Conservation (phyloP, 2,113 vertebrate species). For the Tylochromis polylepis region DNA sequence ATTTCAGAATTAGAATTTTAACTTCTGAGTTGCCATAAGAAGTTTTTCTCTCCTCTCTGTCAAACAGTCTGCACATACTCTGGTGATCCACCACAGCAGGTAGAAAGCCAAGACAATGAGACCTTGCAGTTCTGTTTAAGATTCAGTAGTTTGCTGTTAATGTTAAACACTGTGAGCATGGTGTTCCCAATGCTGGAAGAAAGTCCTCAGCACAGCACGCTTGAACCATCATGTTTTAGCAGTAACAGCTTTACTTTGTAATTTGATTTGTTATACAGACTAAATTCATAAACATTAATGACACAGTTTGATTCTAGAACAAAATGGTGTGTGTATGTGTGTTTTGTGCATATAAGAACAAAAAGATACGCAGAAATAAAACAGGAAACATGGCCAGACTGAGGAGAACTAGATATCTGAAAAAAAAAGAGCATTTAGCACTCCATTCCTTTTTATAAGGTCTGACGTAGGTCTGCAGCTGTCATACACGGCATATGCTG, state of each 20-base stretch:
- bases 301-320: neutral
- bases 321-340: neutral
- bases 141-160: neutral
- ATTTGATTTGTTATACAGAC: neutral
- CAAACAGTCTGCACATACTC: neutral
- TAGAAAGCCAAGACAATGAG: neutral
- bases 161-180: neutral
- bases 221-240: neutral
- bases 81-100: neutral
- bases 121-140: fast-evolving
- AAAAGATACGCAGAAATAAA: neutral
- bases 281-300: neutral
- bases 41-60: too few relatives aligned
- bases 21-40: neutral
- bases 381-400: neutral
- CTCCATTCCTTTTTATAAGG: neutral
- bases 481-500: fast-evolving
- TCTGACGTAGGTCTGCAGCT: neutral
- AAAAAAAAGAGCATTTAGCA: too few relatives aligned
- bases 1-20: neutral
- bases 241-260: neutral
- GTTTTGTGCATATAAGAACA: neutral
- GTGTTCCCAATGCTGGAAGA: neutral
- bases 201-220: too few relatives aligned
- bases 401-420: neutral